These are phyloP conservation scores for Bombus turneri DNA, from an alignment of 1,140 invertebrate species.

Conservation along the genomic window DNA sequence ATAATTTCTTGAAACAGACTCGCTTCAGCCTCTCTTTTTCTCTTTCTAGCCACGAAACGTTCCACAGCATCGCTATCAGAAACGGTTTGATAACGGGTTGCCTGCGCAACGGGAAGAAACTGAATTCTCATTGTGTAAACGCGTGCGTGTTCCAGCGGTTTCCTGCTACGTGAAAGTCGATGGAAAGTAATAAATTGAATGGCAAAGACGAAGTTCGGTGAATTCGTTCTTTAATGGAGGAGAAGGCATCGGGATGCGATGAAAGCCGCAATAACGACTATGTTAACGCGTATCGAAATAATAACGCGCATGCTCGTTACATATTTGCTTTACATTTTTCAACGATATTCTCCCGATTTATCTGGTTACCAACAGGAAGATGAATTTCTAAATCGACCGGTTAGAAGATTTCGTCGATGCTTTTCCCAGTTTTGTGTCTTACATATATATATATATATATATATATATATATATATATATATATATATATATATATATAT, in stretches of 20 bases:
- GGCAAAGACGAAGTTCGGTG: constrained; percentile 26
- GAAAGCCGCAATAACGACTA: constrained; percentile 20
- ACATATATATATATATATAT: too few relatives aligned
- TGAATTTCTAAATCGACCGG: constrained; percentile 41
- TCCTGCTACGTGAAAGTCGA: constrained; percentile 36
- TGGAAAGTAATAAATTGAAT: constrained; percentile 48
- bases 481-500: too few relatives aligned
- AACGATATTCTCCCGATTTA: constrained; percentile 21
- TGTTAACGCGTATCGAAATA: constrained; percentile 17
- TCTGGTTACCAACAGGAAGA: constrained; percentile 28
- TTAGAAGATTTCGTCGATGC: neutral
- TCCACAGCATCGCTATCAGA: neutral
- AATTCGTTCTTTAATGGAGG: constrained; percentile 32
- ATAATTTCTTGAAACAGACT: constrained; percentile 10
- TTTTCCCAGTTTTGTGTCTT: constrained; percentile 24
- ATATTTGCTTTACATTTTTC: constrained; percentile 6
- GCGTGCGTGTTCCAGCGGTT: neutral
- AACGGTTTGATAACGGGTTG: neutral
- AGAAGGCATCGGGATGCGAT: neutral
- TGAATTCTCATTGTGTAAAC: neutral
- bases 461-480: too few relatives aligned
- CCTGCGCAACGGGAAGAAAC: neutral
- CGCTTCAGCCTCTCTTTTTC: neutral
- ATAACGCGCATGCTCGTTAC: neutral
- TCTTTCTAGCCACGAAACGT: neutral